Base-by-base conservation (phyloP, 1,140 invertebrate genomes). In the Conopomorpha cramerella region DNA sequence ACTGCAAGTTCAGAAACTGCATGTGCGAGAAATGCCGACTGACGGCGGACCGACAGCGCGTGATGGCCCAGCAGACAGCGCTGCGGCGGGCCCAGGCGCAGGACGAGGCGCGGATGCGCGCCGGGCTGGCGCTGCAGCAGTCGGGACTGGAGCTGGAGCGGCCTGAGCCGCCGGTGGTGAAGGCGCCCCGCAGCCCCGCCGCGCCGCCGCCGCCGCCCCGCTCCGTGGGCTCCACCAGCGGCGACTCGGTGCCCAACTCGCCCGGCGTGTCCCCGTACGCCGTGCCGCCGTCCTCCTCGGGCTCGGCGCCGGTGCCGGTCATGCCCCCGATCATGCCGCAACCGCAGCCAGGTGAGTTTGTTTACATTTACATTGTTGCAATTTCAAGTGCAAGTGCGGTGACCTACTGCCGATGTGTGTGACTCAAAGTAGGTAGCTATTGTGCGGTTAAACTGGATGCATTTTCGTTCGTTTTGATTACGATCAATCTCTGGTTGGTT, bases 1-100 rank as follows among this genome's bases (percentile, higher is more conserved):
- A 92, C 67, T 97, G 95, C 81, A 83, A 84, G 45, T 93, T 83
- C 72, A 85, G 88, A 32, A 77, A 84, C 46, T 95, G 93, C 67
- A 81, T 72, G 17, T 96, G 93, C 70, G 82, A 86, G 28, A 91
- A 91, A 68, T 96, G 93, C 61, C 82, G 84, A 19, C 73, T 93
- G 2, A 93, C 91, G 1, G 86, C 86, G 0, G 86, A 90, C 55
- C 62, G 90, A 12, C 91, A 92, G 57, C 76, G 84, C 3, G 84
- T 91, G 3, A 93, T 92, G 89, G 91, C 90, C 1, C 56, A 82
- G 38, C 87, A 92, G 59, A 91, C 89, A 8, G 88, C 89, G 2
- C 52, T 89, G 30, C 65, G 88, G 27, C 80, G 90, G 26, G 85
- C 86, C 26, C 88, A 89, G 62, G 84, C 85, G 10, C 87, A 89